A percentile compares a stretch with the other conserved stretches of the same genome.
phyloP scores from a whole-genome alignment of 2,888 invertebrate species.

The Catocala nupta region DNA sequence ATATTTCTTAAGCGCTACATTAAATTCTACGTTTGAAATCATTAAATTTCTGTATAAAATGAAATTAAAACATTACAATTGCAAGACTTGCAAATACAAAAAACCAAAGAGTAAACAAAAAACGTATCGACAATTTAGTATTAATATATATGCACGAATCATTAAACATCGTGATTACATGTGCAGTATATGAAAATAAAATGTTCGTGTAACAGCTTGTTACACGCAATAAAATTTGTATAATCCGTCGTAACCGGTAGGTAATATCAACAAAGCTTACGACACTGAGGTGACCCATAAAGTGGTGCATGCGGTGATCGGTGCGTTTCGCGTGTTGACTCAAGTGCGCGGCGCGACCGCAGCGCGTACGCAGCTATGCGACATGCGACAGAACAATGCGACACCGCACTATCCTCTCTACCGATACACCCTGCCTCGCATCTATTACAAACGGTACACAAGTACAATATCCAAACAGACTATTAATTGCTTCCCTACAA shows the following conservation, averaged over 20 bases:
- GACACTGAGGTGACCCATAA: constrained; percentile 50
- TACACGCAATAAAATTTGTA: constrained; percentile 61
- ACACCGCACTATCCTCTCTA: constrained; percentile 48
- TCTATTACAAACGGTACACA: constrained; percentile 34
- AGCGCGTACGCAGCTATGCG: constrained; percentile 40
- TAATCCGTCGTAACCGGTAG: constrained; percentile 58
- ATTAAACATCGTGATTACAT: constrained; percentile 13
- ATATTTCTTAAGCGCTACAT: neutral
- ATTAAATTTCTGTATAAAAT: too few species aligned
- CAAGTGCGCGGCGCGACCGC: constrained; percentile 63
- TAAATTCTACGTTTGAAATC: neutral
- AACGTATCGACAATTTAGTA: neutral
- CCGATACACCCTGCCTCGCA: constrained; percentile 31
- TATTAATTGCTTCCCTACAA: neutral
- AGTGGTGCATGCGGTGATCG: constrained; percentile 49
- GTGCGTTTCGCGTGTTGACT: constrained; percentile 69
- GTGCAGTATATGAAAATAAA: constrained; percentile 38
- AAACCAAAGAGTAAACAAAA: neutral
- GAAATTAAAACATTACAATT: too few species aligned
- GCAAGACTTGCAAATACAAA: neutral
- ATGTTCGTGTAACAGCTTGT: constrained; percentile 50
- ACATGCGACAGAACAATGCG: constrained; percentile 52
- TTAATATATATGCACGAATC: constrained; percentile 3
- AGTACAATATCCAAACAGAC: neutral
- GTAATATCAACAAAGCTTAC: constrained; percentile 65